Conservation (phyloP, 2,797 vertebrate species). For the Gymnothorax reevesii region DNA sequence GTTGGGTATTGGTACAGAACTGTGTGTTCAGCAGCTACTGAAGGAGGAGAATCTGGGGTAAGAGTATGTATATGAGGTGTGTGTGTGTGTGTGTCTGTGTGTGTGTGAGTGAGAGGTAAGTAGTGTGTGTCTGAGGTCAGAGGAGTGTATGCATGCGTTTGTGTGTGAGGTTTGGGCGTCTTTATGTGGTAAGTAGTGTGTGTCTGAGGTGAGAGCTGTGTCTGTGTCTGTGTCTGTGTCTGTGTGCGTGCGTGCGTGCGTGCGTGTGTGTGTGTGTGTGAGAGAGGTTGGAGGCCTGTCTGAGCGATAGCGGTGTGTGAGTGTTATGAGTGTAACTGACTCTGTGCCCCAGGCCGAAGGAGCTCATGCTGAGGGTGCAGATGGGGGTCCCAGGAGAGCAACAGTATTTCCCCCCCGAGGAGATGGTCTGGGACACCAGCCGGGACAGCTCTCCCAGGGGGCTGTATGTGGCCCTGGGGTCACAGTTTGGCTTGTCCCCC, state of each 20-base stretch:
- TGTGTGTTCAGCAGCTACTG: conserved; percentile 83
- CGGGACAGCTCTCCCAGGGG: conserved; percentile 75
- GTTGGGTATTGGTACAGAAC: conserved; percentile 69
- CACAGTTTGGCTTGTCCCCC: conserved; percentile 75
- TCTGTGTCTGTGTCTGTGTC: not conserved
- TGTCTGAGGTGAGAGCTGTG: no score
- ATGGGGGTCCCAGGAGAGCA: conserved; percentile 81
- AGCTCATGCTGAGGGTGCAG: conserved; percentile 81
- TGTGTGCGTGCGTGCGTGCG: not conserved
- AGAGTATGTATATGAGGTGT: conserved; percentile 42
- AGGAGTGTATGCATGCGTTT: not conserved
- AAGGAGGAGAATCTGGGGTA: conserved; percentile 86
- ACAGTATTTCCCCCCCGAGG: conserved; percentile 71
- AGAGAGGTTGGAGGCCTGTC: not conserved
- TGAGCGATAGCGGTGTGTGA: not conserved
- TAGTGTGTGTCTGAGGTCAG: not conserved
- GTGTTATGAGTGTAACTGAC: not conserved
- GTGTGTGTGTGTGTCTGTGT: not conserved
- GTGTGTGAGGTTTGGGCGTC: no score
- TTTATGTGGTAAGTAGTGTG: no score
- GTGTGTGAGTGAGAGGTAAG: no score
- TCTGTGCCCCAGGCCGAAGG: conserved; percentile 64
- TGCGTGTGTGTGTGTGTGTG: not conserved
- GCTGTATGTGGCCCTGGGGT: conserved; percentile 74
- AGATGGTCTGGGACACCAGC: conserved; percentile 85